Conservation (phyloP, 2,797 vertebrate genomes). For the Apodemus agrarius region DNA sequence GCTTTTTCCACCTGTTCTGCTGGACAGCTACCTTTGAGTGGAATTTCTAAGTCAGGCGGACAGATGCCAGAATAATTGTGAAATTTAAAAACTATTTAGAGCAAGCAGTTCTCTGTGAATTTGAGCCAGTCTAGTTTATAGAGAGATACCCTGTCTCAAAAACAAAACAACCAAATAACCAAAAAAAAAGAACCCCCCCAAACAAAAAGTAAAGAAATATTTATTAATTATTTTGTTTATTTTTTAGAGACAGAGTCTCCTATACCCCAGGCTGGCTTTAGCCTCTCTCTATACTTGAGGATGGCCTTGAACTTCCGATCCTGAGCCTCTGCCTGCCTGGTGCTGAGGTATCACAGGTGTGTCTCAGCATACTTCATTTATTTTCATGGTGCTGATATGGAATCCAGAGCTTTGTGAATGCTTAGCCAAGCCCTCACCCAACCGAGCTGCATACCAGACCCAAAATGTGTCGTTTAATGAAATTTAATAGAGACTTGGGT, state of each 20-base stretch:
- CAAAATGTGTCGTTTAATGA: not conserved
- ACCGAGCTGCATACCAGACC: not conserved
- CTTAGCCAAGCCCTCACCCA: not conserved
- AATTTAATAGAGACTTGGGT: slow-evolving; percentile 1
- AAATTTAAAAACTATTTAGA: not conserved
- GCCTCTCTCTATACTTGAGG: not conserved
- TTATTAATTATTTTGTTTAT: not conserved
- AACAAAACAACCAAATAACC: not conserved
- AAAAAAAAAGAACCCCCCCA: not conserved
- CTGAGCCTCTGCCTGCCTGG: not conserved
- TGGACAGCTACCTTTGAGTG: not conserved
- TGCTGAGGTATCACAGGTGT: not conserved
- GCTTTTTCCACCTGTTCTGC: not conserved
- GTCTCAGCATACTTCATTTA: not conserved
- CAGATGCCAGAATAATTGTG: not conserved
- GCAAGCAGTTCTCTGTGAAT: not conserved
- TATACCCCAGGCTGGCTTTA: not conserved
- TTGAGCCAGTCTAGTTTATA: not conserved
- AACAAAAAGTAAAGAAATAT: not conserved
- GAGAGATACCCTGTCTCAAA: not conserved
- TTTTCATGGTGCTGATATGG: not conserved
- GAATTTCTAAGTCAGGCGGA: not conserved
- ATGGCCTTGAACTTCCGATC: not conserved
- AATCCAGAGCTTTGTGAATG: not conserved
- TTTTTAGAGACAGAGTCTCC: not conserved